Conservation (phyloP, 2,888 invertebrate species). For the Drosophila greeni region DNA sequence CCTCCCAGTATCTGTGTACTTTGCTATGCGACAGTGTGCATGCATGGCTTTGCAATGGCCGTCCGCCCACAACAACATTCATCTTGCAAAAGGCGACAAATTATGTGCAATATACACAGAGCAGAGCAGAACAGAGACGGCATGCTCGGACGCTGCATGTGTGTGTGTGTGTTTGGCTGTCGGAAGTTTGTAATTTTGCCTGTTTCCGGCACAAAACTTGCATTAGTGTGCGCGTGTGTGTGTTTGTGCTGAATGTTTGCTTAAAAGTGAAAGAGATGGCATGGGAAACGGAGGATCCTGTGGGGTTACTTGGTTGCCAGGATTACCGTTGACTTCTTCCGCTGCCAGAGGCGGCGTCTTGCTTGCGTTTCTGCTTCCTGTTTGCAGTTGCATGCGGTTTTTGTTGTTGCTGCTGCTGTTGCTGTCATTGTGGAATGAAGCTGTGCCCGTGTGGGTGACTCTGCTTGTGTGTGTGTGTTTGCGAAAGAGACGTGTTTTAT, state of each 20-base stretch:
- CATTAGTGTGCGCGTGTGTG: constrained; percentile 58
- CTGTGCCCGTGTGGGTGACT: constrained; percentile 6
- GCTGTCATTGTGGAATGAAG: constrained; percentile 44
- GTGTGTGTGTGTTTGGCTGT: constrained; percentile 57
- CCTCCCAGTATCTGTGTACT: constrained; percentile 7
- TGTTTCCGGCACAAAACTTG: constrained; percentile 77
- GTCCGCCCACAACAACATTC: constrained; percentile 59
- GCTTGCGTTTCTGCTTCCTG: constrained; percentile 72
- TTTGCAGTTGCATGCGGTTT: constrained; percentile 53
- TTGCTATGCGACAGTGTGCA: constrained; percentile 7
- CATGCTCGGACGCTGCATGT: constrained; percentile 39
- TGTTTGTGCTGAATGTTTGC: constrained; percentile 15
- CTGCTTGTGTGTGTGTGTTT: constrained; percentile 6
- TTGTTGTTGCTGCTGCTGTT: constrained; percentile 37
- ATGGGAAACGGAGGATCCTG: constrained; percentile 7
- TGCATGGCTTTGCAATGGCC: constrained; percentile 45
- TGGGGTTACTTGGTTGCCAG: constrained; percentile 36
- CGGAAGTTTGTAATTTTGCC: constrained; percentile 79
- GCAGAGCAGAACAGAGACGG: constrained; percentile 58
- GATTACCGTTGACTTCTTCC: constrained; percentile 75
- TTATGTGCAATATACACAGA: constrained; percentile 69
- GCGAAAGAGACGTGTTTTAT: constrained; percentile 59
- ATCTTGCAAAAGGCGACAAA: constrained; percentile 73
- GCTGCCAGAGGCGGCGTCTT: constrained; percentile 74
- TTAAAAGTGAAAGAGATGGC: constrained; percentile 32